These are phyloP conservation scores for Cerceris rybyensis DNA, from an alignment of 2,888 invertebrate genomes.

Conservation along the genomic window DNA sequence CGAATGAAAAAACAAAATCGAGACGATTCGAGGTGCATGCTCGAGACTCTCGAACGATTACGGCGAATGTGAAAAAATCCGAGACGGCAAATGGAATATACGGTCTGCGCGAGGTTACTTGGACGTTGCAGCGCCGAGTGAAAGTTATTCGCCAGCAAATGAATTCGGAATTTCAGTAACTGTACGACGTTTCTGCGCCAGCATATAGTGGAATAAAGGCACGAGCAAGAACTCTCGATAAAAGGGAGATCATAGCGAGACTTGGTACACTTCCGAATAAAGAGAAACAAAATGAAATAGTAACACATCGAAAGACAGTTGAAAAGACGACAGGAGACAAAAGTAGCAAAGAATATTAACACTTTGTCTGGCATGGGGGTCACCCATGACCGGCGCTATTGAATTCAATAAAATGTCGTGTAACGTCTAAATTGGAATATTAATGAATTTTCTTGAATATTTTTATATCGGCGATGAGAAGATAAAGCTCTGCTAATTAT, in stretches of 20 bases:
- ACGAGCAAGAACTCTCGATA: conserved; percentile 7
- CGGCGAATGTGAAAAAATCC: conserved; percentile 6
- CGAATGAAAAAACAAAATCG: too few relatives aligned
- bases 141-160: conserved; percentile 69
- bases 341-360: conserved; percentile 1
- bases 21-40: too few relatives aligned
- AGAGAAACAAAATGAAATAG: conserved; percentile 8
- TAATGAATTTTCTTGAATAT: too few relatives aligned
- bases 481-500: too few relatives aligned
- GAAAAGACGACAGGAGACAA: background rate
- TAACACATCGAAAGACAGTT: background rate
- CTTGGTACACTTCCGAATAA: background rate
- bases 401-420: too few relatives aligned
- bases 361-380: too few relatives aligned
- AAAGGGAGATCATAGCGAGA: background rate
- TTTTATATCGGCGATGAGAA: too few relatives aligned
- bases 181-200: conserved; percentile 25
- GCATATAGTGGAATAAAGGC: conserved; percentile 6
- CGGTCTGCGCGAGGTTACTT: background rate
- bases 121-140: conserved; percentile 55
- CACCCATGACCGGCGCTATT: too few relatives aligned
- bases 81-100: background rate
- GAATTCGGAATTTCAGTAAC: conserved; percentile 72
- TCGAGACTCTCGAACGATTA: background rate
- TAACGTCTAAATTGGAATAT: too few relatives aligned